Evolutionary conservation across 2,113 vertebrate species (phyloP), one percentile per base, ranked within the genome.

Genomic region (Dromiciops gliroides): DNA sequence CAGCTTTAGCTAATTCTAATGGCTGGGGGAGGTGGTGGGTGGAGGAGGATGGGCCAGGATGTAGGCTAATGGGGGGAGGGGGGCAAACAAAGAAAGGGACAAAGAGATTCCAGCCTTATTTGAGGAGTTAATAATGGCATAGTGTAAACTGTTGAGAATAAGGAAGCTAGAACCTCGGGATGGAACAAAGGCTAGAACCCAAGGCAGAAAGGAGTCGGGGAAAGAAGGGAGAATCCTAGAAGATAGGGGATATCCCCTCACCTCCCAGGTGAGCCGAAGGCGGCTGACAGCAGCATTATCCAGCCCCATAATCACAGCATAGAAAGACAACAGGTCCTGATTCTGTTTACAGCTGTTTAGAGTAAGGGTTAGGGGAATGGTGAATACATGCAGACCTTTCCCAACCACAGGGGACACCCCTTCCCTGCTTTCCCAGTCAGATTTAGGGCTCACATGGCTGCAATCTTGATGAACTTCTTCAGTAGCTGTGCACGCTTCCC

Each of bases 401-500:
- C 8, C 3, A 0, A 3, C 91, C 7, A 31, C 0, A 2, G 48
- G 11, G 23, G n/a, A n/a, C 47, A 19, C 49, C 37, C 44, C 19
- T 9, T 37, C 28, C 1, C 12, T 0, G 3, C 0, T 0, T 28
- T 3, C 49, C n/a, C 48, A 2, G 0, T 2, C 11, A 8, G 0
- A 48, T 12, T 0, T 51, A 0, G n/a, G 37, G 96, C 99, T 99
- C 98, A 99, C 99, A 99, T 99, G 26, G 99, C 99, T 0, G 99
- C 99, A 10, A 99, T 99, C 98, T 99, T 99, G 98, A 99, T 99
- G 98, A 99, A 99, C 98, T 99, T 99, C 97, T 99, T 99, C 92
- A 99, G 99, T 92, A 99, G 99, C 97, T 99, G 99, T 31, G 99
- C 97, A 0, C 99, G 98, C 97, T 99, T 99, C 1, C 99, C 99